Conservation (phyloP, 1,140 invertebrate genomes). For the Microplitis demolitor region DNA sequence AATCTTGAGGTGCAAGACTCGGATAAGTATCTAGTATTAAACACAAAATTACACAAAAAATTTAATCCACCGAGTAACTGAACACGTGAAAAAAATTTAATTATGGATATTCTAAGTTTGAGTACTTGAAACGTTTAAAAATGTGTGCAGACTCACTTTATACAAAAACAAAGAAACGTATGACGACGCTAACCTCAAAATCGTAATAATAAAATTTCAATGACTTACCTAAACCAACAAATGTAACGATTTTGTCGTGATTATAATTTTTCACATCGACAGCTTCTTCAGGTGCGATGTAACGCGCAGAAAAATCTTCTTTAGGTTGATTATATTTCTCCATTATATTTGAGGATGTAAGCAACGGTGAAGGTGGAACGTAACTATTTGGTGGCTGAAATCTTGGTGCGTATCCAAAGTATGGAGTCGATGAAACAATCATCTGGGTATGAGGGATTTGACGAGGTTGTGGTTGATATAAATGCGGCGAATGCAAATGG, state of each 20-base stretch:
- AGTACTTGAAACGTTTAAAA: too few species aligned
- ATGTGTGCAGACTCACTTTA: too few species aligned
- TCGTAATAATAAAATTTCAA: neutral
- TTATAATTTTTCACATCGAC: constrained; percentile 57
- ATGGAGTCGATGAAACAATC: constrained; percentile 43
- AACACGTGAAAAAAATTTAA: too few species aligned
- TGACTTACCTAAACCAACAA: constrained; percentile 66
- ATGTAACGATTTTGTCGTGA: constrained; percentile 69
- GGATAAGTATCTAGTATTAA: too few species aligned
- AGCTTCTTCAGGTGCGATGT: constrained; percentile 62
- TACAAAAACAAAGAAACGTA: too few species aligned
- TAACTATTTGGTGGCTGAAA: constrained; percentile 37
- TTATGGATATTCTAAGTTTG: too few species aligned
- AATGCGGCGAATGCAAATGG: constrained; percentile 36
- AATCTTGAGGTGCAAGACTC: too few species aligned
- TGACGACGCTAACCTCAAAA: too few species aligned
- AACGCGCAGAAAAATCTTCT: constrained; percentile 55
- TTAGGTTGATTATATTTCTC: constrained; percentile 48
- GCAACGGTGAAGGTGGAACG: constrained; percentile 28
- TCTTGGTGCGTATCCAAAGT: constrained; percentile 40
- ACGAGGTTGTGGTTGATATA: constrained; percentile 27
- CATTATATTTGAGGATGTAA: constrained; percentile 37
- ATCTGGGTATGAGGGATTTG: constrained; percentile 40
- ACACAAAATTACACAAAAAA: too few species aligned
- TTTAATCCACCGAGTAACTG: too few species aligned